Evolutionary conservation across 2,113 vertebrate species (phyloP), one percentile per base, ranked within the genome.

Genomic region (Eclectus roratus): DNA sequence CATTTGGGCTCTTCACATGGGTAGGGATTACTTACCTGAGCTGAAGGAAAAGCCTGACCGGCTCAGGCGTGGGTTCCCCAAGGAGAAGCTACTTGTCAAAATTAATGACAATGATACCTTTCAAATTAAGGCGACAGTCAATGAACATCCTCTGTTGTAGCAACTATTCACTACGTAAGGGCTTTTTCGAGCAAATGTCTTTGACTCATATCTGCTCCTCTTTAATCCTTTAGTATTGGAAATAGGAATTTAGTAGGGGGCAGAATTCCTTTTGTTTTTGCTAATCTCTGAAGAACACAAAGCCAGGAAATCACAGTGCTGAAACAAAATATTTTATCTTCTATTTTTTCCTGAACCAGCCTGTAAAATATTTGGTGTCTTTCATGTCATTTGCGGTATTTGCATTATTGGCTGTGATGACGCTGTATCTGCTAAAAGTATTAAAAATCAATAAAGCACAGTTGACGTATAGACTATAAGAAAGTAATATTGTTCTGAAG

Each of bases 371-470:
- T 80, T 95, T 61, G 25, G 23, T 88, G 69, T 74, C 76, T 94
- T 93, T 80, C 93, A 82, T 93, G 91, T 95, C 66, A 41, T 37
- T 61, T 77, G 41, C 61, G 90, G 35, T 31, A 93, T 95, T 97
- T 94, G 90, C 94, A 94, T 95, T 96, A 90, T 88, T 94, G 76
- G 70, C 63, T 93, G 66, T 85, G 91, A 95, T 95, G 91, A 96
- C 78, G 86, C 79, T 96, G 81, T 84, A 94, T 91, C 91, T 92
- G 81, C 92, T 88, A 91, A 89, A 97, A 79, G 66, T 96, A 95
- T 97, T 96, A 95, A 94, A 94, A 95, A 97, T 96, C 97, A 95
- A 91, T 97, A 84, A 69, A 70, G 63, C 3, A 5, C 55, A 52
- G 41, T 78, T 95, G 81, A 94, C 6, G 1, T 85, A 93, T 39